Evolutionary conservation across 2,113 vertebrate species (phyloP).

Genomic region (Colius striatus): DNA sequence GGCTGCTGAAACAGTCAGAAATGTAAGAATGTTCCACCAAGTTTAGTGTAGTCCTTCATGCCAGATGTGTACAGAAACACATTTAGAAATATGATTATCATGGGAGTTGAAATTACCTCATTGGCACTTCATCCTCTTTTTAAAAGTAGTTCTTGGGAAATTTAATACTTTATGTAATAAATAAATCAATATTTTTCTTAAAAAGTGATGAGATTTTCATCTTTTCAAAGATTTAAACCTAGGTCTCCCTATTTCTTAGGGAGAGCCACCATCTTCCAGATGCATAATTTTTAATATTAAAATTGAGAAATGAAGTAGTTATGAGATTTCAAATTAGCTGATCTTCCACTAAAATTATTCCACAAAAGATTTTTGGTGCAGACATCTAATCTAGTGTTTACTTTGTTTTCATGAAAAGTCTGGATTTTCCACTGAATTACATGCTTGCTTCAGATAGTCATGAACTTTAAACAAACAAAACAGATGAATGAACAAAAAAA

Average conservation of each 20-base stretch:
- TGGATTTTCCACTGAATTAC: background rate
- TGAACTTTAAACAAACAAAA: background rate
- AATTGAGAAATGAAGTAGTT: background rate
- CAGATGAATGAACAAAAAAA: background rate
- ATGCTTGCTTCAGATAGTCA: background rate
- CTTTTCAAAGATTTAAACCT: background rate
- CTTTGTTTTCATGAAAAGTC: background rate
- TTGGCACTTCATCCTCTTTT: background rate
- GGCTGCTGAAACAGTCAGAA: background rate
- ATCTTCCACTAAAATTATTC: conserved; percentile 1
- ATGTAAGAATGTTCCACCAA: background rate
- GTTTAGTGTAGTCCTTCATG: background rate
- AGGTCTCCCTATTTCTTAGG: background rate
- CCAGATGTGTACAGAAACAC: background rate
- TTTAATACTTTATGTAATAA: background rate
- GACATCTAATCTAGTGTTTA: background rate
- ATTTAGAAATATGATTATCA: background rate
- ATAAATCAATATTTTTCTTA: background rate
- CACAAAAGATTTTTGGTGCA: background rate
- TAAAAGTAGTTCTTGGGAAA: background rate
- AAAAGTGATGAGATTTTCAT: background rate
- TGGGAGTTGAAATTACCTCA: background rate
- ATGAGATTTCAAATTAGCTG: background rate
- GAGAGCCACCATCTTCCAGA: background rate
- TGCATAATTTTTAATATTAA: background rate